phyloP scores from a whole-genome alignment of 53 echinoderm and acorn worm genomes.

The Crossaster papposus region DNA sequence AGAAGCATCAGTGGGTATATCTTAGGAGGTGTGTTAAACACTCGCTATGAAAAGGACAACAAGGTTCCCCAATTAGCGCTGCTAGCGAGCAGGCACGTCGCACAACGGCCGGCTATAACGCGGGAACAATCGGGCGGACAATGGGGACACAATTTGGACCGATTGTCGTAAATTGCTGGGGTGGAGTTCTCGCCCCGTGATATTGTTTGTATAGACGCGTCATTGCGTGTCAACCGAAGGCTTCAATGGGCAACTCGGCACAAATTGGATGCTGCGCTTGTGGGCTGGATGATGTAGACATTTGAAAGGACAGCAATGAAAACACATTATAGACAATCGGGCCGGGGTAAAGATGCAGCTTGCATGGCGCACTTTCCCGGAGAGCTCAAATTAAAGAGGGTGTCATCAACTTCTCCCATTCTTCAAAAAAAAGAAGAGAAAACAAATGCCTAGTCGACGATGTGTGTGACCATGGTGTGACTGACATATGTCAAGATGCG shows the following conservation, averaged over 20 bases:
- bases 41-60: slow-evolving; percentile 53
- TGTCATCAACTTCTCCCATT: slow-evolving; percentile 6
- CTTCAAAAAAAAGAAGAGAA: neutral
- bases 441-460: slow-evolving; percentile 1
- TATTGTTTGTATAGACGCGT: slow-evolving; percentile 54
- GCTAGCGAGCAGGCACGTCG: slow-evolving; percentile 30
- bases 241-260: neutral
- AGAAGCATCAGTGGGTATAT: neutral
- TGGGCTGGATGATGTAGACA: neutral
- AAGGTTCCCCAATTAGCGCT: slow-evolving; percentile 62
- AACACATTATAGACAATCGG: slow-evolving; percentile 9
- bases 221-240: slow-evolving; percentile 2
- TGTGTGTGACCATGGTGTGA: too few relatives aligned
- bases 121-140: slow-evolving; percentile 43
- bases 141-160: slow-evolving; percentile 68
- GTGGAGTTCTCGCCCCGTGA: slow-evolving; percentile 55
- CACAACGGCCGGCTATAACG: slow-evolving; percentile 29
- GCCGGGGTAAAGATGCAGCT: neutral
- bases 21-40: neutral
- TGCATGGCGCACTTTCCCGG: slow-evolving; percentile 22
- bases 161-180: slow-evolving; percentile 63
- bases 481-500: slow-evolving; percentile 26
- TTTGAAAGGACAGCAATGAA: neutral
- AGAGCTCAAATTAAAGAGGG: neutral
- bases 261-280: neutral